A percentile compares a stretch with the other conserved stretches of the same genome.
phyloP scores from a whole-genome alignment of 2,113 vertebrate species.

The Sylvilagus bachmani region DNA sequence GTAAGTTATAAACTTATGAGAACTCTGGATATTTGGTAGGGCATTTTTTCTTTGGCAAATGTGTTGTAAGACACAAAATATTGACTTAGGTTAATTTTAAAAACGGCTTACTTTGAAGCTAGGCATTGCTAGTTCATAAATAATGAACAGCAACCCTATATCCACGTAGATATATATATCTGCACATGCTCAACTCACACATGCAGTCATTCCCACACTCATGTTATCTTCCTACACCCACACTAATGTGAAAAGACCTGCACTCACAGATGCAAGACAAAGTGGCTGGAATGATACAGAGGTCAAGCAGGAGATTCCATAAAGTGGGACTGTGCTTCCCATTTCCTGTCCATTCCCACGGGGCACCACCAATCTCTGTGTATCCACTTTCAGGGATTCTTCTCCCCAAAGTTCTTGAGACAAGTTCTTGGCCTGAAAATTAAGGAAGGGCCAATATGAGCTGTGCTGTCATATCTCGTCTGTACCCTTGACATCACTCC shows the following conservation, averaged over 20 bases:
- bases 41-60: constrained; percentile 31
- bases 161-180: accelerated
- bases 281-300: not conserved
- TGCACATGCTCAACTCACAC: accelerated
- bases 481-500: not conserved
- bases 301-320: not conserved
- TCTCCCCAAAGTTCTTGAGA: constrained; percentile 31
- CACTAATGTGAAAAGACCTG: too few relatives aligned
- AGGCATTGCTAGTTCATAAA: not conserved
- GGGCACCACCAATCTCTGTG: not conserved
- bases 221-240: too few relatives aligned
- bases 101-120: constrained; percentile 28
- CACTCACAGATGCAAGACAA: accelerated
- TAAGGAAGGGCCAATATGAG: constrained; percentile 9
- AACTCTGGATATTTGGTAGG: not conserved
- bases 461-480: not conserved
- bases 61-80: constrained; percentile 16
- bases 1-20: constrained; percentile 55
- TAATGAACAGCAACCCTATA: not conserved
- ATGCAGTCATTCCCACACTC: accelerated
- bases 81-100: constrained; percentile 52
- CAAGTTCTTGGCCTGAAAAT: constrained; percentile 17
- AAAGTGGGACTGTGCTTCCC: not conserved
- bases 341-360: accelerated
- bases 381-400: not conserved